These are phyloP conservation scores for Phyllostomus discolor DNA, from an alignment of 2,113 vertebrate genomes.

Conservation along the genomic window DNA sequence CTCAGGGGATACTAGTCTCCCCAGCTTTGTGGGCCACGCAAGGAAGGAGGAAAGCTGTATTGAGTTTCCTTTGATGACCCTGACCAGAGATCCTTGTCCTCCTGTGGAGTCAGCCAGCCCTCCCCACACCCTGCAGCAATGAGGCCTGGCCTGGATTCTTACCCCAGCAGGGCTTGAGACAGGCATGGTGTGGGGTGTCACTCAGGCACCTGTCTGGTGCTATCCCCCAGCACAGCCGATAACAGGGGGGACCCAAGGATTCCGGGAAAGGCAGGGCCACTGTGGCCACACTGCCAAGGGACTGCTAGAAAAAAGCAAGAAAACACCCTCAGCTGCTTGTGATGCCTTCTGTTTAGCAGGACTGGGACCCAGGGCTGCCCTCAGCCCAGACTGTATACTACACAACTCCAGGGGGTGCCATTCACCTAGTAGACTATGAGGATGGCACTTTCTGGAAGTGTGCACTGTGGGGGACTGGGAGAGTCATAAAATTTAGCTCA, in stretches of 20 bases:
- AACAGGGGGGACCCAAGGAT: background rate
- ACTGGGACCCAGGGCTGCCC: background rate
- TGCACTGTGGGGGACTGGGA: background rate
- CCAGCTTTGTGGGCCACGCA: background rate
- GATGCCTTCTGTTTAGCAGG: background rate
- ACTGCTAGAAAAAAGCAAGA: conserved; percentile 23
- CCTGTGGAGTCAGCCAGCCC: background rate
- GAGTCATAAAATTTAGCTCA: background rate
- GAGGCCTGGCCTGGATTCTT: conserved; percentile 29
- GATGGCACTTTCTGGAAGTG: background rate
- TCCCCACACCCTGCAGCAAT: background rate
- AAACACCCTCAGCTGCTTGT: background rate
- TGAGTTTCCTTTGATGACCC: background rate
- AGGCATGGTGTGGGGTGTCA: background rate
- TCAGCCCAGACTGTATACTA: background rate
- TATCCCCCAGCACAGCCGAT: conserved; percentile 25
- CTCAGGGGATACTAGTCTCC: background rate
- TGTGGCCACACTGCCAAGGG: background rate
- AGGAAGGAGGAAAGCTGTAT: background rate
- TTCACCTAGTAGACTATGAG: background rate
- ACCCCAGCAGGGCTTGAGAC: conserved; percentile 58
- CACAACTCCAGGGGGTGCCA: background rate
- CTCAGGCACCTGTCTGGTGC: background rate
- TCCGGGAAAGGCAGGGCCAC: background rate
- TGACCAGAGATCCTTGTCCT: background rate